Evolutionary conservation across 2,888 invertebrate species (phyloP).

Genomic region (Zeuzera pyrina): DNA sequence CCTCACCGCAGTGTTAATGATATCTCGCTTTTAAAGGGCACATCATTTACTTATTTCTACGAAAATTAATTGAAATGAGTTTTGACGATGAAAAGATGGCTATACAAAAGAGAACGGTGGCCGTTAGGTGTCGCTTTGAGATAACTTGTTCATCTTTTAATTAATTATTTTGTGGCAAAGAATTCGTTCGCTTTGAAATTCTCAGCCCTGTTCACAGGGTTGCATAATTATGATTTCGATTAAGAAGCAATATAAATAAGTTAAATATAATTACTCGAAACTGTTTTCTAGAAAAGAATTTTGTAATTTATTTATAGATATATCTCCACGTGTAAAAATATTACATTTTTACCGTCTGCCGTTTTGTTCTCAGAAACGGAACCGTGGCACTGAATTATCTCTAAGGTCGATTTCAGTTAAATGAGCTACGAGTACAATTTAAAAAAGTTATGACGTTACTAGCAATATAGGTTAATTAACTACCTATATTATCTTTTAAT

Average conservation of each 20-base stretch:
- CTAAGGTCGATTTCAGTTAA: too few species aligned
- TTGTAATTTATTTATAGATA: too few species aligned
- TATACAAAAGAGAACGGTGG: constrained; percentile 59
- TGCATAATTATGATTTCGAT: constrained; percentile 45
- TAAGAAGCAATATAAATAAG: constrained; percentile 30
- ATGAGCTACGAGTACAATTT: too few species aligned
- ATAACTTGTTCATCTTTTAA: constrained; percentile 67
- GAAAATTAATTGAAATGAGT: constrained; percentile 73
- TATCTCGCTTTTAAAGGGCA: constrained; percentile 69
- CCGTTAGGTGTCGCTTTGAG: constrained; percentile 67
- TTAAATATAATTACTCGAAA: background rate
- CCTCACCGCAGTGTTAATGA: constrained; percentile 60
- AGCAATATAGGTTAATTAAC: too few species aligned
- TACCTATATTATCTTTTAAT: too few species aligned
- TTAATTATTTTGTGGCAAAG: constrained; percentile 66
- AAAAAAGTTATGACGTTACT: too few species aligned
- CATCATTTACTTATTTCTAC: constrained; percentile 70
- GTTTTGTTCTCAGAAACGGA: too few species aligned
- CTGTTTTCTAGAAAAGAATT: too few species aligned
- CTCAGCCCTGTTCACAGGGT: constrained; percentile 39
- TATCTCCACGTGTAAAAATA: too few species aligned
- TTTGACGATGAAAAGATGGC: constrained; percentile 69
- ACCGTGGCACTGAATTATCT: too few species aligned
- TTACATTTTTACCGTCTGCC: too few species aligned
- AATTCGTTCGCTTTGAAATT: constrained; percentile 61